Evolutionary conservation across 2,888 invertebrate genomes (phyloP), one percentile per base, ranked within the genome.

Genomic region (Opisthograptis luteolata): DNA sequence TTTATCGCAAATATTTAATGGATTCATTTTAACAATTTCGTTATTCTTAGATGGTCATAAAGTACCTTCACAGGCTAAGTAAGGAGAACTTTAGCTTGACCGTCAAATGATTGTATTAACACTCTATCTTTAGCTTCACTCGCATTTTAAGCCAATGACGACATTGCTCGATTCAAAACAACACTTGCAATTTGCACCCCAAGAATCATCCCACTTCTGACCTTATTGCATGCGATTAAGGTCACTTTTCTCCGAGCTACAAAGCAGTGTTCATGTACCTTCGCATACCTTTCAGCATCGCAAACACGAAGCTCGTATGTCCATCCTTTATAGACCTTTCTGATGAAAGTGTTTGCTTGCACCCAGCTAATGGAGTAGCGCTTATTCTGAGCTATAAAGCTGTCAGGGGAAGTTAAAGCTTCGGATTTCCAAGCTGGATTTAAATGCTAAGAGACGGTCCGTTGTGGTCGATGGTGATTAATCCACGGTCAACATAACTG

Each of bases 271-370:
- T 12, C 15, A 5, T 15, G 4, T 8, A 20, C 7, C 7, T 7
- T 15, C 12, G 34, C 8, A 19, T 24, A n/a, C 22, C 31, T 36
- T 35, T 25, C 35, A 41, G 31, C 14, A 14, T 2, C 3, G 30
- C 22, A 47, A 47, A 41, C 47, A 47, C 15, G 40, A 9, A 14
- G 34, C 27, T 34, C 20, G 27, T 27, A 41, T 13, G 48, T 35
- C 17, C 35, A 22, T 41, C 34, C 15, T 41, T 48, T 42, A 48
- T 41, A 28, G 17, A 42, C 13, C 30, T 48, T 27, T 17, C 24
- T 30, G 41, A 41, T 41, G 28, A 31, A 41, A 42, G 30, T 42
- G 48, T 41, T 42, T 48, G 48, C 48, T 42, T 48, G 48, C 48
- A 36, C 20, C 36, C 8, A 36, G 41, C 41, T 48, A 48, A 48